Base-by-base conservation (phyloP, 2,797 vertebrate genomes). In the Tragopan temminckii region DNA sequence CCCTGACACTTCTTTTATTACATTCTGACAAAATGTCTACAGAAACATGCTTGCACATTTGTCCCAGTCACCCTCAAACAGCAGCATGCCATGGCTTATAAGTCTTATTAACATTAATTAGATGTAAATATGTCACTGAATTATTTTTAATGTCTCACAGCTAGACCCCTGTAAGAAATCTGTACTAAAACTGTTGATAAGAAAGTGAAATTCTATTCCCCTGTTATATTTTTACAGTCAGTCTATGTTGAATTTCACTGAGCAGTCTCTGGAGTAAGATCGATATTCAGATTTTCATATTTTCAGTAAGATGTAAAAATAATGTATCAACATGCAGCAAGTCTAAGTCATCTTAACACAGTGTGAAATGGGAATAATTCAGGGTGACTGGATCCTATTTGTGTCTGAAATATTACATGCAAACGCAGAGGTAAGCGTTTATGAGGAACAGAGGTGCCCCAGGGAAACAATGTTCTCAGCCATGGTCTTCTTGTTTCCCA, bases 101-200 rank as follows among this genome's bases (percentile, higher is more conserved):
- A 62, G 33, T 82, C 64, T 40, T 75, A 57, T 83, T 80, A 62
- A 36, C 53, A 83, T 83, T 95, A 96, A 88, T 89, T 68, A 88
- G 71, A 95, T 24, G 24, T 64, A 88, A 89, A 38, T 46, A 80
- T 36, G 53, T 29, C 75, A 87, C 3, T 91, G 68, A 91, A 94
- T 82, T 93, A 94, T 35, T 90, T 52, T 76, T 77, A 77, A 23
- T 50, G 53, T 74, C 64, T 84, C 71, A 62, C 1, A 9, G 69
- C 75, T 80, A 78, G 27, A 81, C 3, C 6, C 2, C 31, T 58
- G 40, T 64, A 57, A 91, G 72, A 92, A 93, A 85, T 23, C 35
- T 0, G 0, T 89, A 82, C 58, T 64, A 64, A 87, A 94, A 90
- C 91, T 36, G 16, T 7, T 71, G 72, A 45, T 35, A 81, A 79